A percentile compares a stretch with the other conserved stretches of the same genome.
phyloP scores from a whole-genome alignment of 2,888 invertebrate species.

The Heliconius ismenius region DNA sequence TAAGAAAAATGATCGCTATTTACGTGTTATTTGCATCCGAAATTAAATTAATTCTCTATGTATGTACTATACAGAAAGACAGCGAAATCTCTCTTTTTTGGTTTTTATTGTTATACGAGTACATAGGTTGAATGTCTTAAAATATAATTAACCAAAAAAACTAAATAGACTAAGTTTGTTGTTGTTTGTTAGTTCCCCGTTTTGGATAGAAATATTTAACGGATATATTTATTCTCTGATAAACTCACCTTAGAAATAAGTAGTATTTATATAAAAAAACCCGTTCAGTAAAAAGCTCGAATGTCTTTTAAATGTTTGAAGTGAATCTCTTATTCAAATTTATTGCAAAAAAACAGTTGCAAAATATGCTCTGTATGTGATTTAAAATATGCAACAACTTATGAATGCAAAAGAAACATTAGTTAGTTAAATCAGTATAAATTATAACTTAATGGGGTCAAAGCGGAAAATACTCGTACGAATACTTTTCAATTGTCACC shows the following conservation, averaged over 20 bases:
- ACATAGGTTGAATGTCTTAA: too few relatives aligned
- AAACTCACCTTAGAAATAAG: too few relatives aligned
- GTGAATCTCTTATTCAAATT: too few relatives aligned
- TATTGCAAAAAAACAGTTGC: too few relatives aligned
- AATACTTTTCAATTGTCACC: conserved; percentile 5
- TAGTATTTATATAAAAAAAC: too few relatives aligned
- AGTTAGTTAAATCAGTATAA: not conserved
- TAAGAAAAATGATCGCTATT: conserved; percentile 60
- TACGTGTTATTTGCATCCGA: conserved; percentile 44
- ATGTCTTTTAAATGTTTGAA: too few relatives aligned
- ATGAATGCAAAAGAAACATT: not conserved
- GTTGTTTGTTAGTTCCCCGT: too few relatives aligned
- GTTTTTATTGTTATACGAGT: too few relatives aligned
- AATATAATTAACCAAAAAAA: not conserved
- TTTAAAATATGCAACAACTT: not conserved
- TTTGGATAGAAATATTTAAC: too few relatives aligned
- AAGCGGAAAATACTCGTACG: not conserved
- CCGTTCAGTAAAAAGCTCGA: too few relatives aligned
- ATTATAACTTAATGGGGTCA: conserved; percentile 1
- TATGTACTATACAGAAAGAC: not conserved
- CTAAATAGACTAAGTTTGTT: not conserved
- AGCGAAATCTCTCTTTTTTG: not conserved
- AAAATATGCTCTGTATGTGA: not conserved
- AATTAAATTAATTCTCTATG: conserved; percentile 45
- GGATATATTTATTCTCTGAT: too few relatives aligned